A percentile compares a stretch with the other conserved stretches of the same genome.
phyloP scores from a whole-genome alignment of 2,797 vertebrate species.

The Nannoperca australis region DNA sequence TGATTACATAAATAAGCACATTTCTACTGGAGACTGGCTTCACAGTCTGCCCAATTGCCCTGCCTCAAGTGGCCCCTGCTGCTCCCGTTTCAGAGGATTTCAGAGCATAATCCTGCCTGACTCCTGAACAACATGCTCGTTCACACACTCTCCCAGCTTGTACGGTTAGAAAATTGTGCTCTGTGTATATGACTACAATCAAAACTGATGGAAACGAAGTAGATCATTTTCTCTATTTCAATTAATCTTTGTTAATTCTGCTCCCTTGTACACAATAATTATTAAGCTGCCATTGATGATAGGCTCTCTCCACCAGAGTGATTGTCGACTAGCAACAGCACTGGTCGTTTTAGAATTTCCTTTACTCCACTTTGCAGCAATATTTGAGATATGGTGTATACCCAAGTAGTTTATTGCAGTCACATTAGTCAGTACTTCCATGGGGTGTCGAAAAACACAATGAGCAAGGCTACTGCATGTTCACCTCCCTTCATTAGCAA shows the following conservation, averaged over 20 bases:
- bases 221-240: constrained; percentile 28
- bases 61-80: constrained; percentile 73
- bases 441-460: constrained; percentile 68
- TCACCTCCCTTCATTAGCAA: constrained; percentile 67
- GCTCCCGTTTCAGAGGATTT: constrained; percentile 77
- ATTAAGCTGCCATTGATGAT: constrained; percentile 41
- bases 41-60: constrained; percentile 67
- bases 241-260: constrained; percentile 52
- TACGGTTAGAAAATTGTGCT: constrained; percentile 51
- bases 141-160: constrained; percentile 56
- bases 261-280: constrained; percentile 41
- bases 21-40: constrained; percentile 69
- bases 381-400: constrained; percentile 46
- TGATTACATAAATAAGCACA: constrained; percentile 85
- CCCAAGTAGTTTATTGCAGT: constrained; percentile 62
- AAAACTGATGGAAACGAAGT: constrained; percentile 38
- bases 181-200: constrained; percentile 25
- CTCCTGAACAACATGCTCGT: constrained; percentile 64
- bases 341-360: constrained; percentile 47
- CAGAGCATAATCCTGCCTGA: constrained; percentile 75
- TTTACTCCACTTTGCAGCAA: constrained; percentile 38
- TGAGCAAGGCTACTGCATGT: constrained; percentile 63
- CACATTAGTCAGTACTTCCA: constrained; percentile 81
- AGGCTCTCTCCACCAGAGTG: constrained; percentile 28
- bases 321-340: constrained; percentile 55